Base-by-base conservation (phyloP, 64 coral and sea anemone species). In the Stylophora pistillata region DNA sequence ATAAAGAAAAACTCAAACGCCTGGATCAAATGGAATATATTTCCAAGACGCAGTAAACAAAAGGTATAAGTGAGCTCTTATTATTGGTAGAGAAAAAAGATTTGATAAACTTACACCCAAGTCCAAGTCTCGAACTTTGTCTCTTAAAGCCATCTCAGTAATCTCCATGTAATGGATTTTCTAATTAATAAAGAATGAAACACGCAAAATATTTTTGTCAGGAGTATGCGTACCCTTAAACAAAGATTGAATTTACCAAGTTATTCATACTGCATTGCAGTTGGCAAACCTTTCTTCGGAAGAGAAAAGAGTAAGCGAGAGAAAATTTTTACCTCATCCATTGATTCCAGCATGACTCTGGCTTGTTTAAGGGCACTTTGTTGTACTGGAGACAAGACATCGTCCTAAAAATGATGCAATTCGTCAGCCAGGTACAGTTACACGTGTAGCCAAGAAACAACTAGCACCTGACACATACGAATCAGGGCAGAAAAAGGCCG, bases 101-200 rank as follows among this genome's bases (percentile, higher is more conserved):
- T n/a, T n/a, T 31, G 9, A 25, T 85, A 28, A 15, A 74, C 89
- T 78, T 78, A 92, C 90, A 52, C 83, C 85, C 53, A 86, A 62
- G 72, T 92, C 90, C 13, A 92, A 53, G 55, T 92, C 90, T 56
- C 85, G 83, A 31, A 92, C 90, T 86, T 92, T 92, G 53, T 74
- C 83, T 30, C 90, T 92, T 2, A 92, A 55, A 16, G 85, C 82
- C 30, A 29, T 31, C 64, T 92, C 90, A 6, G 90, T 92, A 9
- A 85, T 75, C 69, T 92, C 90, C 72, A 92, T 37, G 73, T 86
- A 82, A 64, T 80, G 63, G 26, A 92, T 92, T 92, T 86, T 92
- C 90, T 92, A 64, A 56, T 25, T 70, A 12, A 15, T 14, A 53
- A 15, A 55, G 18, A 10, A 20, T 60, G 13, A 81, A 73, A 82